Evolutionary conservation across 2,888 invertebrate species (phyloP).

Genomic region (Arrhopalites spinosus): DNA sequence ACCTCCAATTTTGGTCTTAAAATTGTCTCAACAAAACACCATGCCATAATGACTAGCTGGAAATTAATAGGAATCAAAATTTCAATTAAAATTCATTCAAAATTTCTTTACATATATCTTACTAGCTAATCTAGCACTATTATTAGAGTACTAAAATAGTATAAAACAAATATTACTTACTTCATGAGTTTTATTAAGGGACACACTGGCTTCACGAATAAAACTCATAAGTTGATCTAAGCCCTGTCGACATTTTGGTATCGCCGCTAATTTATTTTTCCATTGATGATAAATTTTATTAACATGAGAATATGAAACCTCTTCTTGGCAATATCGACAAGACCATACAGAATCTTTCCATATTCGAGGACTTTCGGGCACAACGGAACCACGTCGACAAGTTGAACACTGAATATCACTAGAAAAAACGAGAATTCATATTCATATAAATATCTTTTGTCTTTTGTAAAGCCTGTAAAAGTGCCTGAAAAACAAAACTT

Average conservation of each 20-base stretch:
- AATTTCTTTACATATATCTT: too few species aligned
- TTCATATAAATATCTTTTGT: too few species aligned
- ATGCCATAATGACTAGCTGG: slow-evolving; percentile 46
- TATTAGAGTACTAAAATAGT: too few species aligned
- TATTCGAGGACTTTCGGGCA: slow-evolving; percentile 42
- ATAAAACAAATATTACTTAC: too few species aligned
- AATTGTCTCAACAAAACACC: slow-evolving; percentile 49
- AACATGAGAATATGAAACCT: slow-evolving; percentile 43
- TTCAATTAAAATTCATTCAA: too few species aligned
- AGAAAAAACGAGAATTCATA: neutral
- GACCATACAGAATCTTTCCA: slow-evolving; percentile 53
- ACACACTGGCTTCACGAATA: slow-evolving; percentile 33
- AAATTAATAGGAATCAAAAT: too few species aligned
- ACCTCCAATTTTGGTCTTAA: slow-evolving; percentile 39
- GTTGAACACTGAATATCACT: slow-evolving; percentile 46
- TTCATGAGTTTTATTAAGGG: slow-evolving; percentile 47
- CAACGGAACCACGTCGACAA: slow-evolving; percentile 45
- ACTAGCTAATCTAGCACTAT: too few species aligned
- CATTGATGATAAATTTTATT: slow-evolving; percentile 34
- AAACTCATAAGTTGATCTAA: slow-evolving; percentile 39
- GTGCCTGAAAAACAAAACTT: too few species aligned
- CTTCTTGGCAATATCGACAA: slow-evolving; percentile 50
- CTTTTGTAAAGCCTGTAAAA: too few species aligned
- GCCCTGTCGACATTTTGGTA: slow-evolving; percentile 28
- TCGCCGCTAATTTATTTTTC: slow-evolving; percentile 22